Evolutionary conservation across 2,888 invertebrate species (phyloP).

Genomic region (Sesia apiformis): DNA sequence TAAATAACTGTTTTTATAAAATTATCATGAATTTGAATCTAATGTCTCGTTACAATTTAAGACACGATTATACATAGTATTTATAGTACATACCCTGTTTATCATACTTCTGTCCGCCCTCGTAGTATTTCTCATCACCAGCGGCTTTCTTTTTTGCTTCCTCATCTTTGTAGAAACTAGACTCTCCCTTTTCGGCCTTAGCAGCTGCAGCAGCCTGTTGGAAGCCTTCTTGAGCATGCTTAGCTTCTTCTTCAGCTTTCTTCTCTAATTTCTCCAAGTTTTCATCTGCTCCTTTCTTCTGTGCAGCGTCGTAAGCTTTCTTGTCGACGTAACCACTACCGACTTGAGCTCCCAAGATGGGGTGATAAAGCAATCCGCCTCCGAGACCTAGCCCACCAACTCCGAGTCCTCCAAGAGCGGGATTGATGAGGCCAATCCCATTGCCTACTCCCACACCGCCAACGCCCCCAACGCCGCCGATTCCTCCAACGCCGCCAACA

Average conservation of each 20-base stretch:
- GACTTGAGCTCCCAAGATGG: constrained; percentile 48
- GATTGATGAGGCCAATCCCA: constrained; percentile 40
- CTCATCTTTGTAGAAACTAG: constrained; percentile 68
- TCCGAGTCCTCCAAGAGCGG: constrained; percentile 45
- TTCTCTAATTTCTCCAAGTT: constrained; percentile 71
- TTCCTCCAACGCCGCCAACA: constrained; percentile 15
- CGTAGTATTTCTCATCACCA: constrained; percentile 75
- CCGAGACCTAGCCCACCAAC: constrained; percentile 36
- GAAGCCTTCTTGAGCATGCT: constrained; percentile 73
- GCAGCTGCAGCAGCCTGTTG: constrained; percentile 71
- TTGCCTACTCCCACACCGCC: constrained; percentile 23
- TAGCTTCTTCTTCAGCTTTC: constrained; percentile 69
- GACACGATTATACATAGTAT: too few species aligned
- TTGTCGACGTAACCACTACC: constrained; percentile 70
- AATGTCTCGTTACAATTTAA: too few species aligned
- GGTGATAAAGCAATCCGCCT: constrained; percentile 52
- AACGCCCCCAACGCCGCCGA: constrained; percentile 20
- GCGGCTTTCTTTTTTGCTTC: constrained; percentile 74
- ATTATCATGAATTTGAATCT: too few species aligned
- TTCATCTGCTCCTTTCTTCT: constrained; percentile 73
- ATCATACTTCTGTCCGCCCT: constrained; percentile 72
- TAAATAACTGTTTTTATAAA: too few species aligned
- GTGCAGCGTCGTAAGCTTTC: constrained; percentile 70
- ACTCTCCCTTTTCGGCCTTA: constrained; percentile 70
- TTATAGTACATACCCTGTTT: constrained; percentile 60